These are phyloP conservation scores for Agrochola circellaris DNA, from an alignment of 2,888 invertebrate species.

Conservation along the genomic window DNA sequence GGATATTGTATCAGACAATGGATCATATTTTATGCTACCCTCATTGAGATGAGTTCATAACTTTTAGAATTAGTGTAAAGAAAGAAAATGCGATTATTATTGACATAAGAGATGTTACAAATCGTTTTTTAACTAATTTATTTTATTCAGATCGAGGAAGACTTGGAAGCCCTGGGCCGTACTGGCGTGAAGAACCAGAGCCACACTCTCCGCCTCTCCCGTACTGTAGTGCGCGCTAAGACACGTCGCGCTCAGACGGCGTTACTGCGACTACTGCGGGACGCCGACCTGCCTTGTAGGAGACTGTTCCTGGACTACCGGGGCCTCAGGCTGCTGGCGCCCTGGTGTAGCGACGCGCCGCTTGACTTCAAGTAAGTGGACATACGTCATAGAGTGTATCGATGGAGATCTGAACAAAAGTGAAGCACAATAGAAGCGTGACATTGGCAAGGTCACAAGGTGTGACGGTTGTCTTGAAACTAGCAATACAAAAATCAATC, in stretches of 20 bases:
- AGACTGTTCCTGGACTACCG: constrained; percentile 98
- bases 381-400: background rate
- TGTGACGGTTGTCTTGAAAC: background rate
- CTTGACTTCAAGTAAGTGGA: constrained; percentile 84
- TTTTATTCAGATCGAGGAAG: constrained; percentile 93
- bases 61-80: background rate
- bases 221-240: constrained; percentile 98
- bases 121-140: background rate
- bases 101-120: background rate
- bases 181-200: constrained; percentile 96
- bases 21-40: background rate
- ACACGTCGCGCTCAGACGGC: constrained; percentile 94
- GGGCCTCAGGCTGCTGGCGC: constrained; percentile 96
- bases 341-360: constrained; percentile 96
- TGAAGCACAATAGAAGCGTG: background rate
- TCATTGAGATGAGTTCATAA: background rate
- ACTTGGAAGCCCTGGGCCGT: constrained; percentile 94
- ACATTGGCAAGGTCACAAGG: background rate
- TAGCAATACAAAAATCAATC: background rate
- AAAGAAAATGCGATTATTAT: background rate
- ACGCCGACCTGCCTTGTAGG: constrained; percentile 95
- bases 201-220: constrained; percentile 96
- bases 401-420: background rate
- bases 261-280: constrained; percentile 94
- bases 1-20: no score